Conservation (phyloP, 2,797 vertebrate genomes). For the Pangasius djambal region DNA sequence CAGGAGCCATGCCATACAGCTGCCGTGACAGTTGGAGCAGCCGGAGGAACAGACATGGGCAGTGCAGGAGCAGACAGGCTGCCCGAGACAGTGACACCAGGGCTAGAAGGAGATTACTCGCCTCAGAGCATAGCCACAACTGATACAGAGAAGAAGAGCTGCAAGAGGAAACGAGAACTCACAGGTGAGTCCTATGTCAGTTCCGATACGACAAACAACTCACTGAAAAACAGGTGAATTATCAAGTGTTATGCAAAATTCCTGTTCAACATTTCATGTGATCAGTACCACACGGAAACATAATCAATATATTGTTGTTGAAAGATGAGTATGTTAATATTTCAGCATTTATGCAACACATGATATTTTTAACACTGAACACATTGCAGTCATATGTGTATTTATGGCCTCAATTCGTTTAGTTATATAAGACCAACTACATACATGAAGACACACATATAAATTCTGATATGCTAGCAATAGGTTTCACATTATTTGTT, state of each 20-base stretch:
- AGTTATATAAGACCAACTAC: neutral
- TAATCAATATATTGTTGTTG: neutral
- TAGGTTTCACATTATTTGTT: neutral
- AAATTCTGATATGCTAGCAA: neutral
- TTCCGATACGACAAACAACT: neutral
- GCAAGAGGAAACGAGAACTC: slow-evolving; percentile 84
- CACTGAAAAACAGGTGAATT: neutral
- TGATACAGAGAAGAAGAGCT: slow-evolving; percentile 84
- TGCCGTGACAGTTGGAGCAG: slow-evolving; percentile 59
- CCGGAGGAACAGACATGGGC: slow-evolving; percentile 72
- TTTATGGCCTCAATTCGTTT: neutral
- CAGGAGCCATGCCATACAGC: slow-evolving; percentile 74
- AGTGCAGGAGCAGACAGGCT: slow-evolving; percentile 72
- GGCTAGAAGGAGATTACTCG: slow-evolving; percentile 79
- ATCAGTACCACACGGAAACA: neutral
- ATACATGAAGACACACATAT: neutral
- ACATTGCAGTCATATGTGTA: neutral
- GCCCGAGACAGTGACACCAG: slow-evolving; percentile 67
- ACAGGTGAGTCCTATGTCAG: slow-evolving; percentile 81
- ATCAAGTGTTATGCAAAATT: neutral
- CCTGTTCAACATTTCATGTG: neutral
- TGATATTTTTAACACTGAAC: neutral
- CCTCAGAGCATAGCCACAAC: slow-evolving; percentile 73
- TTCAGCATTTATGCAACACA: neutral
- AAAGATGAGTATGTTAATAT: neutral